Evolutionary conservation across 2,797 vertebrate genomes (phyloP).

Genomic region (Leucoraja ocellata): DNA sequence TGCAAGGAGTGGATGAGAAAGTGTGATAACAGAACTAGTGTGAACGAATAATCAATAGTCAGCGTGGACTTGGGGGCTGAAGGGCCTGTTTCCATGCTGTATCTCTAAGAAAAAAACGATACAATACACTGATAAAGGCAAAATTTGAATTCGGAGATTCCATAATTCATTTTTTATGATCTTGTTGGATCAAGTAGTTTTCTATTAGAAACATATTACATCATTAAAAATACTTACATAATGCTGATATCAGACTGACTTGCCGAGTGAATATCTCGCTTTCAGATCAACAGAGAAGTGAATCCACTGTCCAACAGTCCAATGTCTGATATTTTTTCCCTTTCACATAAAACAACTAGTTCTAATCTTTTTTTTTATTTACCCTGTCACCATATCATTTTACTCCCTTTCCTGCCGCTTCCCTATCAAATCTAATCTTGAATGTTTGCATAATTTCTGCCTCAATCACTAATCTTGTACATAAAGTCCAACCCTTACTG

Average conservation of each 20-base stretch:
- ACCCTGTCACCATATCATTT: not conserved
- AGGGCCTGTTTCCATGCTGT: too few species aligned
- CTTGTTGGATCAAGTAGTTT: not conserved
- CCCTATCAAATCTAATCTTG: not conserved
- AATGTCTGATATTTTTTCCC: not conserved
- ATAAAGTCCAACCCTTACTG: not conserved
- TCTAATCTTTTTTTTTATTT: slow-evolving; percentile 18
- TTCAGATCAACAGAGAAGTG: slow-evolving; percentile 14
- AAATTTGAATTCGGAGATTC: not conserved
- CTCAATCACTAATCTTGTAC: not conserved
- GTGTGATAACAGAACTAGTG: too few species aligned
- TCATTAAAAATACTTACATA: not conserved
- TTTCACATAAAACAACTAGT: not conserved
- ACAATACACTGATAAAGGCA: not conserved
- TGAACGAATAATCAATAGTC: too few species aligned
- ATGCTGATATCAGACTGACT: not conserved
- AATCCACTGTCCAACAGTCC: not conserved
- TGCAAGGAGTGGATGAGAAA: too few species aligned
- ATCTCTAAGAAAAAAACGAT: too few species aligned
- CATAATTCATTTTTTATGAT: not conserved
- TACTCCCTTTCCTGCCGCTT: not conserved
- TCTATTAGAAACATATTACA: too few species aligned
- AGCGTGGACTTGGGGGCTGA: too few species aligned
- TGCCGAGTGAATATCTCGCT: not conserved
- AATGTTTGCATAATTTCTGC: slow-evolving; percentile 8